Percentiles rank a stretch among this genome's conserved stretches.
Evolutionary conservation across 2,113 vertebrate species (phyloP).

Genomic region (Halichoerus grypus): DNA sequence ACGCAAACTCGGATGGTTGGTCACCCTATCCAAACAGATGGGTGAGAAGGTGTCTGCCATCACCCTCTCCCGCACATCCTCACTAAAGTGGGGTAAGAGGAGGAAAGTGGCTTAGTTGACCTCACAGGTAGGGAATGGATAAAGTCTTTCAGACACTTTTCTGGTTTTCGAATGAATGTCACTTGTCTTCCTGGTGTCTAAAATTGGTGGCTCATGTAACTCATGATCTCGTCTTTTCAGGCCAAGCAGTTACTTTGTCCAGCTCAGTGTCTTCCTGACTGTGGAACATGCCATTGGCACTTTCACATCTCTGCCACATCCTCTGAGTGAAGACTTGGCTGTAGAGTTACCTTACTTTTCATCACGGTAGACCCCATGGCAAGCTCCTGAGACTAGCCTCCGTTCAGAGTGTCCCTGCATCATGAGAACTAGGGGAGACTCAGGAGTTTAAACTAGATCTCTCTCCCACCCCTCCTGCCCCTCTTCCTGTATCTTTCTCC

Average conservation of each 20-base stretch:
- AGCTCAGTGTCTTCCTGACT: neutral
- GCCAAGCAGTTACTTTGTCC: neutral
- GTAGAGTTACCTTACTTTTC: neutral
- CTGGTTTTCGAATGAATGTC: neutral
- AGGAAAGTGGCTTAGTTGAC: neutral
- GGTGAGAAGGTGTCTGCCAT: neutral
- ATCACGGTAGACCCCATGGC: neutral
- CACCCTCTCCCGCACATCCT: neutral
- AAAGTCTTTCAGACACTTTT: neutral
- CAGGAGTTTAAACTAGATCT: neutral
- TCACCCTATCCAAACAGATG: neutral
- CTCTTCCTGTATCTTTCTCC: neutral
- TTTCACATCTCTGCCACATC: neutral
- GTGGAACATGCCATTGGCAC: neutral
- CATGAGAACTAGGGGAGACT: neutral
- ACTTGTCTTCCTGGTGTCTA: neutral
- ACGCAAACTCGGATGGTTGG: neutral
- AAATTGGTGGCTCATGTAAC: neutral
- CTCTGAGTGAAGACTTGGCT: neutral
- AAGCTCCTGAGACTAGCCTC: neutral
- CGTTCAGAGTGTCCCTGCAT: neutral
- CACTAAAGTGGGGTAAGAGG: neutral
- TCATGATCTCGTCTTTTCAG: neutral
- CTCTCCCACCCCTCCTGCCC: neutral
- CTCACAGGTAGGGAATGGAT: neutral